Evolutionary conservation across 1,140 invertebrate genomes (phyloP), one percentile per base, ranked within the genome.

Genomic region (Cataglyphis hispanica): DNA sequence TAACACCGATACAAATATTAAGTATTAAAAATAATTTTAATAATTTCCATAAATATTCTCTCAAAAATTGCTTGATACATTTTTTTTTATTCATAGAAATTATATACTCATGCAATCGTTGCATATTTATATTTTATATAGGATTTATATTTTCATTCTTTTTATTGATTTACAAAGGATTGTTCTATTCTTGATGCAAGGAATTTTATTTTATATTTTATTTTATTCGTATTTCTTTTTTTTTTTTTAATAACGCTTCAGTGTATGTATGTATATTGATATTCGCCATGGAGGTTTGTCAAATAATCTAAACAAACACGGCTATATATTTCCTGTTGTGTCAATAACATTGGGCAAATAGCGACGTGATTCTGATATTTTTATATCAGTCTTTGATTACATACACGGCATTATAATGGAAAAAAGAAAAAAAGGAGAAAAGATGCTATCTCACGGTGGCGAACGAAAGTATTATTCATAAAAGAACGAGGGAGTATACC

Each of bases 311-410:
- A 43, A 34, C 13, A 46, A 69, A 69, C 16, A n/a, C 63, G n/a
- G 61, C 61, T 22, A 80, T 80, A 69, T 80, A 34, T 69, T 56
- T 31, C 25, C 16, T n/a, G 31, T 40, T 22, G 10, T 69, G 22
- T 80, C 64, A 80, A 80, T 69, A 69, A 50, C n/a, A 69, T 80
- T 69, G 34, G 46, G 22, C 77, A 80, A 80, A 80, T 80, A 69
- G 50, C 46, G 13, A 25, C 43, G 22, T 56, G 63, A 80, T 80
- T 80, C 50, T 50, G 34, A 80, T 69, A 80, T 80, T 80, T 50
- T 80, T 80, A 80, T 43, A 22, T 58, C 46, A 40, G 43, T 19
- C 77, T 56, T 60, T 58, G 64, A 10, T 69, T 80, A 80, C 64
- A 58, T 10, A 67, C 4, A 6, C 16, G 46, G n/a, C 1, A 31